Evolutionary conservation across 2,113 vertebrate species (phyloP).

Genomic region (Oreochromis tanganicae): DNA sequence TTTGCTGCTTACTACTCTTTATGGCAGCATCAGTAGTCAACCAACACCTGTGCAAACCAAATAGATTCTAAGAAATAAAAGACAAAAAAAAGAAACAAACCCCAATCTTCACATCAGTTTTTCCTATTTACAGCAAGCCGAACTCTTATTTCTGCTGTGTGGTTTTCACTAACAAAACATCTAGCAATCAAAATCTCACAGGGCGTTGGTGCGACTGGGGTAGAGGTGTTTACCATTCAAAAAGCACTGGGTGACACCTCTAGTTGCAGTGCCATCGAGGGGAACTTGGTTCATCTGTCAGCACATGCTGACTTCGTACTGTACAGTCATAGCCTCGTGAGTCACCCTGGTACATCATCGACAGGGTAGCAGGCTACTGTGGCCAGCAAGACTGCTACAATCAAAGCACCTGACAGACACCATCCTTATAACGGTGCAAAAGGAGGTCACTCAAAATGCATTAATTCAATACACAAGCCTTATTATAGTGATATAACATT

Average conservation of each 20-base stretch:
- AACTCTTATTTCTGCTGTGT: neutral
- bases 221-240: constrained; percentile 58
- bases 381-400: constrained; percentile 2
- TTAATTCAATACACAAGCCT: neutral
- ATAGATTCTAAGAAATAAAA: neutral
- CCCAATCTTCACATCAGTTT: neutral
- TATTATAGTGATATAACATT: neutral
- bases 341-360: constrained; percentile 6
- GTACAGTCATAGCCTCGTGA: constrained; percentile 19
- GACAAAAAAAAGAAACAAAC: neutral
- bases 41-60: neutral
- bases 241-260: constrained; percentile 46
- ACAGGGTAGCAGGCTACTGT: neutral
- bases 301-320: constrained; percentile 35
- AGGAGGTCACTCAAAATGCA: neutral
- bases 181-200: constrained; percentile 12
- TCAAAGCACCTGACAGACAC: constrained; percentile 19
- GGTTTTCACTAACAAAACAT: constrained; percentile 1
- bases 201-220: constrained; percentile 7
- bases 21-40: neutral
- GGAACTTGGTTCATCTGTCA: constrained; percentile 56
- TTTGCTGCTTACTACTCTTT: neutral
- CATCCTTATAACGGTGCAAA: neutral
- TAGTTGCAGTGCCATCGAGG: constrained; percentile 34
- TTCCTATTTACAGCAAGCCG: neutral